Base-by-base conservation (phyloP, 2,797 vertebrate species). In the Pterois miles region DNA sequence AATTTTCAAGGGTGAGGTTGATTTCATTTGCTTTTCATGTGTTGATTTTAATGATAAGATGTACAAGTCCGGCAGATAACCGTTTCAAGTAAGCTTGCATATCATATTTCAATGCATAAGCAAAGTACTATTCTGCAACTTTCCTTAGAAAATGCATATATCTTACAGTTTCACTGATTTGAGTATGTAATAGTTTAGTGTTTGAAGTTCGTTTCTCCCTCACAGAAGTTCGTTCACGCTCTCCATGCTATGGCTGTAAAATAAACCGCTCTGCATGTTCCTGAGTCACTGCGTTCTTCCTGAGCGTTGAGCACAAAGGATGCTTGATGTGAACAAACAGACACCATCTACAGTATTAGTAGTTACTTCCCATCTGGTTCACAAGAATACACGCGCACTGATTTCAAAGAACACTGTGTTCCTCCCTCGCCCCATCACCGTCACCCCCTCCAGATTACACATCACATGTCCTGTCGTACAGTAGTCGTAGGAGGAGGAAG, bases 391-490 rank as follows among this genome's bases (percentile, higher is more conserved):
- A 54, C 11, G 23, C 13, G 27, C 7, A 25, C 54, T 38, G 60
- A 48, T 54, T 84, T 74, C 11, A 80, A 83, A 80, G 31, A 63
- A 68, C 82, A 29, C 33, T 13, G 43, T 78, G 66, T 72, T 86
- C 78, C 68, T 81, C 67, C 38, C 72, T 77, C 80, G 31, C 57
- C 71, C 59, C 68, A 56, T 66, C 57, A 8, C 76, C 58, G 29
- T 65, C 81, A 75, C 54, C 75, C 66, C 70, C 56, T 67, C 71
- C 71, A 89, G 88, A 93, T 92, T 90, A 92, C 46, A 86, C 80
- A 88, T 93, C 91, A 92, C 90, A 91, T 94, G 92, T 67, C 57
- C 64, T 64, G 62, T 74, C 77, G 70, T 84, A 87, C 74, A 74
- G 62, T 29, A 79, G 81, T 66, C 2, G 31, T 3, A 36, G 65